Base-by-base conservation (phyloP, 2,113 vertebrate genomes). In the Mohoua ochrocephala region DNA sequence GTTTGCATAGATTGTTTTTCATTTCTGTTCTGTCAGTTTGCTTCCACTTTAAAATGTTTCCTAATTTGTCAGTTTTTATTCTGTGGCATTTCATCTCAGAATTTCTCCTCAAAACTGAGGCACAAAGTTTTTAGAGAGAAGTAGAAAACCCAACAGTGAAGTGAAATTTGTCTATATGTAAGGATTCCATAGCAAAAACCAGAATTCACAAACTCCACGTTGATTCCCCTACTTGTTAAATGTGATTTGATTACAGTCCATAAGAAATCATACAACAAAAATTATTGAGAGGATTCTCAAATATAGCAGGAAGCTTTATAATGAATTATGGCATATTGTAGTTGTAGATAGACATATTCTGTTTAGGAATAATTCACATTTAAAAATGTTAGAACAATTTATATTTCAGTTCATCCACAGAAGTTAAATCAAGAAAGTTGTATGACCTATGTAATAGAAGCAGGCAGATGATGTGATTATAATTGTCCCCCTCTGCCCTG, bases 151-250 rank as follows among this genome's bases (percentile, higher is more conserved):
- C 1, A 5, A 27, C 4, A 73, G 1, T 47, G 14, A 33, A 22
- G 6, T 56, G 22, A 60, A 57, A 65, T 28, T 52, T 73, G 1
- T 45, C 9, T 1, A n/a, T 52, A 21, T 6, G 1, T 52, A 60
- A 70, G 54, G 11, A 49, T 69, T 56, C 4, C 19, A 67, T 6
- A 56, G 10, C 1, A 59, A 79, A 69, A 64, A 30, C 0, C 15
- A 49, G 6, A 84, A 82, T 76, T 71, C 6, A 41, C 33, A 18
- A 90, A 47, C 7, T 63, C 8, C 1, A 10, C 11, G n/a, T 11
- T n/a, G 13, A 52, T 73, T 79, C 5, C 1, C 5, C 2, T 7
- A 21, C 10, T 70, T 0, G 0, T 50, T 75, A 77, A 61, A 2
- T 61, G 39, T 24, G 15, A 68, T 67, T 82, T 78, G 13, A 52